Evolutionary conservation across 2,797 vertebrate species (phyloP), one percentile per base, ranked within the genome.

Genomic region (Enteromius afrohamiltoni): DNA sequence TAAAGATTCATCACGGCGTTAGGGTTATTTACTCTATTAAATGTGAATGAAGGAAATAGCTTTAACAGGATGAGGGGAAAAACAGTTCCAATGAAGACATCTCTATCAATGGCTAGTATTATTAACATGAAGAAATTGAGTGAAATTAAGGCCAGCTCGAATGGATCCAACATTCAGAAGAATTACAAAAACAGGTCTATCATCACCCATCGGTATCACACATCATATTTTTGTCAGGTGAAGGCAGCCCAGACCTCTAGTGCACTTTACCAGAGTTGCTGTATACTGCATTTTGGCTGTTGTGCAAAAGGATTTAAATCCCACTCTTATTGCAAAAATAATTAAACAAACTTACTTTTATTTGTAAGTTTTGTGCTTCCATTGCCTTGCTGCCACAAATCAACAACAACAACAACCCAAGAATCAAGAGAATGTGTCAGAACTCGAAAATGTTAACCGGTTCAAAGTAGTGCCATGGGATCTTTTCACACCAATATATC

Each of bases 401-500:
- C n/a, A 64, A 77, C 40, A 64, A 47, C 42, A 40, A 62, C 37
- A n/a, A 17, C 11, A 26, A 26, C 68, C 64, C 45, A 79, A 70
- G 55, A 82, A 85, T n/a, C 83, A 85, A 88, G 84, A 86, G 87
- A 90, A 90, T 64, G 86, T 86, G 87, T 88, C 64, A 83, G 88
- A 86, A 86, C 88, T 77, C 49, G 71, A 69, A 80, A 64, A 86
- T 77, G 84, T 86, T 91, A 92, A 92, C 88, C 90, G 89, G 90
- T 86, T 93, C 90, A 89, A 88, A 84, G 83, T 87, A 82, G 84
- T 93, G 93, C 94, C 93, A 94, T 86, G 85, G 88, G 92, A 91
- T 93, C 90, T 94, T 93, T 94, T 94, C 92, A 93, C 93, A 95
- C 92, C 92, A 93, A 94, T 95, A 93, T 93, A 93, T 95, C 93